Evolutionary conservation across 2,888 invertebrate genomes (phyloP), one percentile per base, ranked within the genome.

Genomic region (Sminthurides aquaticus): DNA sequence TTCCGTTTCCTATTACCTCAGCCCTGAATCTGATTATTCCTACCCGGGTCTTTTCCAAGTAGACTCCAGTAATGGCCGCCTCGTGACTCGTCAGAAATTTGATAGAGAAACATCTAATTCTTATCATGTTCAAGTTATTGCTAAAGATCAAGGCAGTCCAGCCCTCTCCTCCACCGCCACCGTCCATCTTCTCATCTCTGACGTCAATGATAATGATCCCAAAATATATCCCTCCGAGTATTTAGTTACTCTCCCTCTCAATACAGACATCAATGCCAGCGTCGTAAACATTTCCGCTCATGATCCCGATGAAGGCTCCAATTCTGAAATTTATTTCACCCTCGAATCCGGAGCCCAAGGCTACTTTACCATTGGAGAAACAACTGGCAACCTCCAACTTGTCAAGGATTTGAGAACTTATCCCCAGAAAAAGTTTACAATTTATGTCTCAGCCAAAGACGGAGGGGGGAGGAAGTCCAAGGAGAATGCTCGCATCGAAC

Each of bases 121-220:
- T 68, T 96, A 94, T 79, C 87, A 87, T 77, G 85, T 98, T 72
- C 84, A 86, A 76, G 87, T 97, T 1, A 83, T 93, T 62, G 96
- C 96, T 18, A 87, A 85, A 80, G 96, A 97, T 82, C 91, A 91
- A 81, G 96, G 95, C 8, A 86, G 86, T 75, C 91, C 92, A 28
- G 88, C 92, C 0, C 89, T 92, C 77, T 91, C 92, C 22, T 91
- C 95, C 5, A 91, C 92, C 0, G 91, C 93, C 8, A 90, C 91
- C 0, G 87, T 97, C 60, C 83, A 85, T 76, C 79, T 97, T 3
- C 86, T 82, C 71, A 84, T 97, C 22, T 81, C 87, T 67, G 96
- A 96, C 79, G 86, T 91, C 18, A 96, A 97, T 79, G 96, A 97
- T 79, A 95, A 96, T 78, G 85, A 85, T 75, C 96, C 96, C 0